These are phyloP conservation scores for Ericerus pela DNA, from an alignment of 1,140 invertebrate genomes.

Conservation along the genomic window DNA sequence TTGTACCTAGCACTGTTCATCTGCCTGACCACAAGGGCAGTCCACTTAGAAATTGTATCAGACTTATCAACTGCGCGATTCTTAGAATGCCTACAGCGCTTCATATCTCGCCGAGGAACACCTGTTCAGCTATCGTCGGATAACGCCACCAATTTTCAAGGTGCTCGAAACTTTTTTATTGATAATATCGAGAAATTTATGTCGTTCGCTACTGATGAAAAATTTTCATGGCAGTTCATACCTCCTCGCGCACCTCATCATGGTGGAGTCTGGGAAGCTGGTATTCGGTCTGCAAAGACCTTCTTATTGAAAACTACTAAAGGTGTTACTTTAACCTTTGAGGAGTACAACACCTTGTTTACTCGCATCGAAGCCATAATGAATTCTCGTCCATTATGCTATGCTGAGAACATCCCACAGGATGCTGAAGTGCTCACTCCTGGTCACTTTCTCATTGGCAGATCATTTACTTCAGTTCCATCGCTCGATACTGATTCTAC, in stretches of 20 bases:
- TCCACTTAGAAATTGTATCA: conserved; percentile 32
- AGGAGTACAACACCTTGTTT: conserved; percentile 27
- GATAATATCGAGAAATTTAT: not conserved
- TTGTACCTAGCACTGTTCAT: conserved; percentile 32
- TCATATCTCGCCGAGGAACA: conserved; percentile 29
- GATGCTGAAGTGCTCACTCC: conserved; percentile 25
- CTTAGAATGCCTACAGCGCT: conserved; percentile 29
- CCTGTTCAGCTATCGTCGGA: conserved; percentile 27
- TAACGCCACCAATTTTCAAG: conserved; percentile 23
- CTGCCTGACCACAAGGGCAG: conserved; percentile 31
- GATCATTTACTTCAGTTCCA: conserved; percentile 12
- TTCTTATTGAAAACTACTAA: conserved; percentile 19
- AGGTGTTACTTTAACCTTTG: conserved; percentile 21
- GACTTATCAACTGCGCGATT: conserved; percentile 30
- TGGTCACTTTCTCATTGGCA: conserved; percentile 24
- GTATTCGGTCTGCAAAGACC: conserved; percentile 20
- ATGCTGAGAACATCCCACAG: too few species aligned
- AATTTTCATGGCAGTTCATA: conserved; percentile 1
- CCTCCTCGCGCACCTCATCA: not conserved
- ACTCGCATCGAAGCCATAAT: conserved; percentile 24
- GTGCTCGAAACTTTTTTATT: not conserved
- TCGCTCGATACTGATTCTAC: conserved; percentile 8
- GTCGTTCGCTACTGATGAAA: too few species aligned
- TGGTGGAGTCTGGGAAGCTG: conserved; percentile 24
- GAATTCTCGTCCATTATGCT: conserved; percentile 24